Evolutionary conservation across 2,113 vertebrate species (phyloP), one percentile per base, ranked within the genome.

Genomic region (Cnemophilus loriae): DNA sequence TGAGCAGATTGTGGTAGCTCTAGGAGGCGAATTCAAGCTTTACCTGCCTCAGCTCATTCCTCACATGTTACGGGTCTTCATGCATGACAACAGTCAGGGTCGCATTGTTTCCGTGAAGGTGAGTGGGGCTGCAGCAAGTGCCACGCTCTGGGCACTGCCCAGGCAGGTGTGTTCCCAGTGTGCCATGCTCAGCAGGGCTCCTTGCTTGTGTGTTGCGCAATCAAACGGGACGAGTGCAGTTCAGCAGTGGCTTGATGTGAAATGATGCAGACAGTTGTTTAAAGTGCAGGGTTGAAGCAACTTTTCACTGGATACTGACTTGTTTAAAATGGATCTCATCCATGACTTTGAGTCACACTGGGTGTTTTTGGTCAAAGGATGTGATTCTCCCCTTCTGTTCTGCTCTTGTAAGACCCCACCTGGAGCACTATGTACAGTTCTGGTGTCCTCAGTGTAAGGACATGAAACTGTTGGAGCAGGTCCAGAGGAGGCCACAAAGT

Each of bases 41-140:
- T 99, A 99, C 86, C 98, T 99, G 89, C 99, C 99, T 18, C 99
- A 99, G 97, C 99, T 99, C 50, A 99, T 99, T 90, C 99, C 99
- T 9, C 99, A 99, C 97, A 99, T 99, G 99, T 94, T 99, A 37
- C 98, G 99, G 1, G 99, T 99, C 93, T 99, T 99, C 98, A 99
- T 99, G 99, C 99, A 99, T 0, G 99, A 99, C 98, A 99, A 97
- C 93, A 99, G 99, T 93, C 97, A 98, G 8, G 99, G 99, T 3
- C 99, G 99, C 63, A 98, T 98, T 1, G 99, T 99, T 47, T 99
- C 99, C 71, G 99, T 99, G 89, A 99, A 99, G 99, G 99, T 99
- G 94, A 97, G 97, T 16, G 30, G 57, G 37, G 41, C 78, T 60
- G 55, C 44, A 39, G 46, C 19, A 15, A 2, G 30, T 39, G 70